Percentiles rank a stretch among this genome's conserved stretches.
Evolutionary conservation across 1,140 invertebrate species (phyloP).

Genomic region (Drosophila bocqueti): DNA sequence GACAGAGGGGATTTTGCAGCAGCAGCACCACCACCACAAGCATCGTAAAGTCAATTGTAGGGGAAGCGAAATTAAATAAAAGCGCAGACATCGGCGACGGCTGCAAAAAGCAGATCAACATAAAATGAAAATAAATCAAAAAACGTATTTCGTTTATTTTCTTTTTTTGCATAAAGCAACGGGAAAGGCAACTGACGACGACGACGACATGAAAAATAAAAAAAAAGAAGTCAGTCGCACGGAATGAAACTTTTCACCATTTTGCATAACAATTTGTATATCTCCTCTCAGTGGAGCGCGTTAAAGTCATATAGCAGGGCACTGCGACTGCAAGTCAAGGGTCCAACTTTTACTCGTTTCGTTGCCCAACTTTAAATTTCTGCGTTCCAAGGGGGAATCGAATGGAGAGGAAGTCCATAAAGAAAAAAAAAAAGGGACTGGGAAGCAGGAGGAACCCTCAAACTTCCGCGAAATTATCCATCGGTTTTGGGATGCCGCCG

Average conservation of each 20-base stretch:
- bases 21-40: slow-evolving; percentile 19
- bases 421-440: slow-evolving; percentile 61
- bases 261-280: slow-evolving; percentile 84
- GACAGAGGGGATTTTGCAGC: slow-evolving; percentile 14
- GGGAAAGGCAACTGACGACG: slow-evolving; percentile 28
- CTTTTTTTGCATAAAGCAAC: slow-evolving; percentile 68
- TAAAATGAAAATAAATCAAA: slow-evolving; percentile 83
- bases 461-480: neutral
- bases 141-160: slow-evolving; percentile 28
- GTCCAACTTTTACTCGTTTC: slow-evolving; percentile 80
- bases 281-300: slow-evolving; percentile 82
- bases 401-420: slow-evolving; percentile 46
- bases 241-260: slow-evolving; percentile 83
- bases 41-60: slow-evolving; percentile 77
- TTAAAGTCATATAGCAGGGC: slow-evolving; percentile 65
- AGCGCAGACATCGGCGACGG: slow-evolving; percentile 57
- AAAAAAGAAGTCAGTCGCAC: slow-evolving; percentile 48
- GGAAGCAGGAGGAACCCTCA: neutral
- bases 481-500: slow-evolving; percentile 31
- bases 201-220: slow-evolving; percentile 24
- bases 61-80: slow-evolving; percentile 74
- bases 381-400: slow-evolving; percentile 8
- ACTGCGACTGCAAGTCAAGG: slow-evolving; percentile 56
- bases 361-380: slow-evolving; percentile 79
- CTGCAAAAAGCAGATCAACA: slow-evolving; percentile 77